Evolutionary conservation across 2,888 invertebrate genomes (phyloP).

Genomic region (Drosophila prostipennis): DNA sequence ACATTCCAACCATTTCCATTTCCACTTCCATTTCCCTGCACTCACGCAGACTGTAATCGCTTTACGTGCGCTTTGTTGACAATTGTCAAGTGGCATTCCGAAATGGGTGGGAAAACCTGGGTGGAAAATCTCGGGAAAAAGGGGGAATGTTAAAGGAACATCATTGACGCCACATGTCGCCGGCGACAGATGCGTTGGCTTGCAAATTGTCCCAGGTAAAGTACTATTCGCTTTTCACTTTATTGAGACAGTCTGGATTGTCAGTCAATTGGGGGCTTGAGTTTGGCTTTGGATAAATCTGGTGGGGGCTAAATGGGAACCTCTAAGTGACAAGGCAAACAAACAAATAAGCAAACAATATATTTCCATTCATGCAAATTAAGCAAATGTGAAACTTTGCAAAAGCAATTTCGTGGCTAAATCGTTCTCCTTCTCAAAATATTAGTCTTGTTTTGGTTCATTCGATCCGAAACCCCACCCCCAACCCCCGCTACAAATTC

Average conservation of each 20-base stretch:
- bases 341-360: constrained; percentile 21
- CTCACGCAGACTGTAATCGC: constrained; percentile 53
- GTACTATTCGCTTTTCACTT: constrained; percentile 25
- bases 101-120: constrained; percentile 5
- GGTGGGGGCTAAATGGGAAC: no score
- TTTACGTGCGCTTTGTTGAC: constrained; percentile 58
- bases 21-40: constrained; percentile 47
- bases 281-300: background rate
- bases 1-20: background rate
- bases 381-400: constrained; percentile 13
- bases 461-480: background rate
- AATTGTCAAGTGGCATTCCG: constrained; percentile 43
- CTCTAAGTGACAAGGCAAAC: constrained; percentile 3
- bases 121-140: constrained; percentile 5
- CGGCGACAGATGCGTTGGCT: constrained; percentile 46
- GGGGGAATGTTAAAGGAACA: constrained; percentile 22
- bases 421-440: constrained; percentile 14
- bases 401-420: constrained; percentile 29
- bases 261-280: constrained; percentile 43
- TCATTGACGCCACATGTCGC: constrained; percentile 47
- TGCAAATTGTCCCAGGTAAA: constrained; percentile 46
- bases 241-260: constrained; percentile 29
- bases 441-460: constrained; percentile 15
- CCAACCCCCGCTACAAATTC: background rate
- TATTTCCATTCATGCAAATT: constrained; percentile 25